phyloP scores from a whole-genome alignment of 2,797 vertebrate species.

The Eulemur albifrons region DNA sequence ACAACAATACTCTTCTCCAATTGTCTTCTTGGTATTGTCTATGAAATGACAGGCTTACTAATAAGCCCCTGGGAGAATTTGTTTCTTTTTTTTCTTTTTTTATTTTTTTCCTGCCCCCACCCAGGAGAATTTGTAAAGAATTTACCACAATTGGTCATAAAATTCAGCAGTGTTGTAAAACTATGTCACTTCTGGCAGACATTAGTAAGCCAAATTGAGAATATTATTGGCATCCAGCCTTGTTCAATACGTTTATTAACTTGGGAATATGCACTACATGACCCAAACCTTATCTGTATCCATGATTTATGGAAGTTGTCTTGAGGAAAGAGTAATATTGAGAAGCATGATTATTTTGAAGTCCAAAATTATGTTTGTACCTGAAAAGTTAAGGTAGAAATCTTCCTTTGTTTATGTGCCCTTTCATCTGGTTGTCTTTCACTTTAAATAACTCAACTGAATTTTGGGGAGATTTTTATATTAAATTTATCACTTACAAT shows the following conservation, averaged over 20 bases:
- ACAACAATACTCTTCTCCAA: background rate
- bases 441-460: background rate
- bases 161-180: background rate
- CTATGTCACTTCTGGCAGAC: background rate
- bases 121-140: background rate
- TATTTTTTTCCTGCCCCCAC: too few species aligned
- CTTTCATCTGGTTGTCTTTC: background rate
- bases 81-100: background rate
- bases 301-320: background rate
- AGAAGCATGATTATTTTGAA: background rate
- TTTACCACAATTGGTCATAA: background rate
- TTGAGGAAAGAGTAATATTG: background rate
- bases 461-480: background rate
- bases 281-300: background rate
- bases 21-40: background rate
- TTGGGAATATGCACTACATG: background rate
- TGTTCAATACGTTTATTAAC: background rate
- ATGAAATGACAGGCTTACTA: background rate
- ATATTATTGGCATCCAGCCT: background rate
- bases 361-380: background rate
- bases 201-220: background rate
- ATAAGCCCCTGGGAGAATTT: background rate
- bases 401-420: background rate
- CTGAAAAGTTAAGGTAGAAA: background rate
- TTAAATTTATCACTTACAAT: background rate